Evolutionary conservation across 2,113 vertebrate genomes (phyloP), one percentile per base, ranked within the genome.

Genomic region (Ptilonorhynchus violaceus): DNA sequence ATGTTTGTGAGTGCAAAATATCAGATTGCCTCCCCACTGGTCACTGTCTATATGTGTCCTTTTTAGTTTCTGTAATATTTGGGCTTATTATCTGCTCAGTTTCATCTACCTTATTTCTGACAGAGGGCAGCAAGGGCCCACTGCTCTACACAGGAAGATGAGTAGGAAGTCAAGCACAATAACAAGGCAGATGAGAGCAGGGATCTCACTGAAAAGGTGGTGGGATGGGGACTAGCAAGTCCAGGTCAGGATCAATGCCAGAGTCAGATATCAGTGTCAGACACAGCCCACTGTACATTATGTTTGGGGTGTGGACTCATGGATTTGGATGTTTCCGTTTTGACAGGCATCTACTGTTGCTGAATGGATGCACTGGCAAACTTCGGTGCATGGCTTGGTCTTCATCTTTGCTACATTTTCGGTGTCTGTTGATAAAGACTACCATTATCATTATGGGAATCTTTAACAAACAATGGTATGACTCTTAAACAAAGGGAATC

Each of bases 91-190:
- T 31, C 30, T 20, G 4, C 30, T 42, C 41, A 18, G 22, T 62
- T 81, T 67, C 21, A 58, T 11, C 2, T 6, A n/a, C 31, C 27
- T 52, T 42, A 17, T 72, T 63, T 50, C 59, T 58, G 41, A 15
- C 13, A 46, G 20, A 25, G 21, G 69, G 7, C 20, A 78, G 31
- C 0, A 0, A 90, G 7, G 22, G 46, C 25, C 41, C 13, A 11
- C 55, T 60, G 7, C 15, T 66, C 25, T 1, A 2, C 49, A 47
- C 18, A 27, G 15, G 24, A 87, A 16, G 24, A 46, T 60, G 22
- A 39, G 7, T 2, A 9, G 8, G 15, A 59, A 15, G 8, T 28
- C 5, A 6, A 42, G 28, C 9, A 22, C 1, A 9, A 22, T 19
- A 49, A 47, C 7, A 33, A 23, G 22, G 21, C 21, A 66, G 62